Evolutionary conservation across 2,888 invertebrate genomes (phyloP).

Genomic region (Leptinotarsa juncta): DNA sequence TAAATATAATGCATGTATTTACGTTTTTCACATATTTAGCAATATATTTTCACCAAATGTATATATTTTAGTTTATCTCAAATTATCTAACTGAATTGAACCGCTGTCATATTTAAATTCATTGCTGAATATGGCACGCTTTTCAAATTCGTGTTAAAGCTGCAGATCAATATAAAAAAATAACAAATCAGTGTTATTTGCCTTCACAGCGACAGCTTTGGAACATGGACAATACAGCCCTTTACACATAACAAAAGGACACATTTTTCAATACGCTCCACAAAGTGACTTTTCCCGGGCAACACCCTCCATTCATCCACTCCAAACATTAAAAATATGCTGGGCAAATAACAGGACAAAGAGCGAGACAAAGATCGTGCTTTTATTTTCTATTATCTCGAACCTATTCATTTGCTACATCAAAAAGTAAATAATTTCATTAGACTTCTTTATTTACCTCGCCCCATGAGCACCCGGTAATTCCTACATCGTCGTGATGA

Average conservation of each 20-base stretch:
- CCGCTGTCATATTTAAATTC: too few relatives aligned
- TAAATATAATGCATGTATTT: too few relatives aligned
- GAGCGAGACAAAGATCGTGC: slow-evolving; percentile 30
- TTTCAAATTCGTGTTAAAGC: too few relatives aligned
- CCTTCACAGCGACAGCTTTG: neutral
- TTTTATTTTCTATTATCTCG: slow-evolving; percentile 42
- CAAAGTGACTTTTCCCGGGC: slow-evolving; percentile 32
- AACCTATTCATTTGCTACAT: slow-evolving; percentile 53
- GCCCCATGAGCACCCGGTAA: slow-evolving; percentile 47
- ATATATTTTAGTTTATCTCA: too few relatives aligned
- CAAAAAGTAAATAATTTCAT: slow-evolving; percentile 55
- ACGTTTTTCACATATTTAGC: too few relatives aligned
- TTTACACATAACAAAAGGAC: slow-evolving; percentile 7
- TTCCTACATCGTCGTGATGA: slow-evolving; percentile 45
- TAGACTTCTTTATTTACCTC: slow-evolving; percentile 49
- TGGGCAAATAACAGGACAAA: slow-evolving; percentile 31
- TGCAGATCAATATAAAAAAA: too few relatives aligned
- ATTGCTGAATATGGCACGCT: too few relatives aligned
- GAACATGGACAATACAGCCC: neutral
- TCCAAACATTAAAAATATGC: slow-evolving; percentile 36
- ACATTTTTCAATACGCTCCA: slow-evolving; percentile 29
- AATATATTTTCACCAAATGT: too few relatives aligned
- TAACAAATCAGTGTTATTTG: neutral
- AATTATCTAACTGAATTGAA: too few relatives aligned
- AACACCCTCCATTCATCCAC: slow-evolving; percentile 31